Conservation (phyloP, 2,888 invertebrate genomes). For the Amitus sp. region DNA sequence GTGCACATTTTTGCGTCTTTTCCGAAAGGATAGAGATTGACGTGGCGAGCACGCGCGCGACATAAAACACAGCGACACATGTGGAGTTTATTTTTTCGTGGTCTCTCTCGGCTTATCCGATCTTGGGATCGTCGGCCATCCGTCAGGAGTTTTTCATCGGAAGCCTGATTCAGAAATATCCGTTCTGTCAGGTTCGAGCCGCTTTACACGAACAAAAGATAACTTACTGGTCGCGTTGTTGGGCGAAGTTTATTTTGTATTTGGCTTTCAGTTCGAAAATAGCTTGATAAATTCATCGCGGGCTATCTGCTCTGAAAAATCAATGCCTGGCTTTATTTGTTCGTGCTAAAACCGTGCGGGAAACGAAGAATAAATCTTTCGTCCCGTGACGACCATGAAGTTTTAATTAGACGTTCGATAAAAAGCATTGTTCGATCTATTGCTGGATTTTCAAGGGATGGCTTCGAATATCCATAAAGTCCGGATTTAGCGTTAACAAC, state of each 20-base stretch:
- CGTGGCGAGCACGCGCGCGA: constrained; percentile 23
- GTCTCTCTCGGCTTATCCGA: constrained; percentile 23
- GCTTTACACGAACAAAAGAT: constrained; percentile 7
- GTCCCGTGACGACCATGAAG: not conserved
- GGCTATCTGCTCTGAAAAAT: not conserved
- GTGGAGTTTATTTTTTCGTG: constrained; percentile 29
- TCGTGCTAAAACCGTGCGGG: not conserved
- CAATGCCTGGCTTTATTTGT: not conserved
- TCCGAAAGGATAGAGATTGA: constrained; percentile 8
- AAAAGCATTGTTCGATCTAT: constrained; percentile 22
- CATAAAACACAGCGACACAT: constrained; percentile 34
- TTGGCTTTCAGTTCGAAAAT: constrained; percentile 1
- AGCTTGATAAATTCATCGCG: not conserved
- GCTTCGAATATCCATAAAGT: constrained; percentile 30
- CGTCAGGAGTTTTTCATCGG: constrained; percentile 24
- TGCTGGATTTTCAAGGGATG: constrained; percentile 23
- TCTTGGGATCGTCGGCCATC: constrained; percentile 25
- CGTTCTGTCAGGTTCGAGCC: constrained; percentile 20
- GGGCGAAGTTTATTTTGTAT: not conserved
- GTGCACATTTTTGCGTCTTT: not conserved
- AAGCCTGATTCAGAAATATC: constrained; percentile 24
- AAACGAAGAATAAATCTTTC: not conserved
- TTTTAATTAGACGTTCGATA: not conserved
- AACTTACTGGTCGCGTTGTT: not conserved
- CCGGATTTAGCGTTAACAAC: constrained; percentile 47